These are phyloP conservation scores for Phylloscopus collybita DNA, from an alignment of 2,797 vertebrate species.

Conservation along the genomic window DNA sequence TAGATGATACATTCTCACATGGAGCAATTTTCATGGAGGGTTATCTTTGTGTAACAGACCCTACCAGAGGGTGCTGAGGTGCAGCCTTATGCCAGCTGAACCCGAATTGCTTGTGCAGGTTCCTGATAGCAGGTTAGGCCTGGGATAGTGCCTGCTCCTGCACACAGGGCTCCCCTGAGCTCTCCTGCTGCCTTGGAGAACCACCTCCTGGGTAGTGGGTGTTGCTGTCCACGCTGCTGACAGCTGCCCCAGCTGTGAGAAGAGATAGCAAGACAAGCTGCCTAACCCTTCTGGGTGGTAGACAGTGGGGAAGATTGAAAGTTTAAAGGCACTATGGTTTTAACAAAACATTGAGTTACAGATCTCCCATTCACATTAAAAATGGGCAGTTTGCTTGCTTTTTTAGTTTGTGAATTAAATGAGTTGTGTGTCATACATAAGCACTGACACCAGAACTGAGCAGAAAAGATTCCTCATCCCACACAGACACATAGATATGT, in stretches of 20 bases:
- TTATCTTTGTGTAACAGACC: background rate
- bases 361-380: background rate
- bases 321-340: background rate
- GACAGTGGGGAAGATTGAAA: background rate
- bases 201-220: background rate
- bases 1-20: background rate
- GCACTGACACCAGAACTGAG: background rate
- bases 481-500: fast-evolving
- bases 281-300: background rate
- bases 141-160: background rate
- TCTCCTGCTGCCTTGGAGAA: background rate
- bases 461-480: background rate
- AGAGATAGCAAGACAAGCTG: background rate
- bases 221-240: background rate
- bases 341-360: background rate
- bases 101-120: background rate
- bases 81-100: background rate
- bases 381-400: background rate
- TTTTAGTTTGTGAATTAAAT: background rate
- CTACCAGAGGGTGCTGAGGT: background rate
- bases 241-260: background rate
- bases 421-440: background rate
- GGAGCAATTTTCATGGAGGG: background rate
- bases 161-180: background rate
- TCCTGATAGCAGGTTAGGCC: background rate